phyloP scores from a whole-genome alignment of 1,140 invertebrate genomes.

The Meloidogyne chitwoodi region DNA sequence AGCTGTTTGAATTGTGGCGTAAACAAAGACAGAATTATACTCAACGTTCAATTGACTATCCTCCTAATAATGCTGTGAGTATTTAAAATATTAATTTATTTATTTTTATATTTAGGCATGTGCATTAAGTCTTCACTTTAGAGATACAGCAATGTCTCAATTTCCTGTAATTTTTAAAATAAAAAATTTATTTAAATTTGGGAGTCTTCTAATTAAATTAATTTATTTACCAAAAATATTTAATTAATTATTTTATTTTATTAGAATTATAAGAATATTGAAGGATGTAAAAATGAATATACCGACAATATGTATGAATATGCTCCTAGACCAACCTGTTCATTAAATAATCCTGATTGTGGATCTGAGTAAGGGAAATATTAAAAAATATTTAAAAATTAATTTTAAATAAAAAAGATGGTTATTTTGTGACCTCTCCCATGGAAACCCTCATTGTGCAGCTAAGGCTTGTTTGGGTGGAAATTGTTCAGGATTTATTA shows the following conservation, averaged over 20 bases:
- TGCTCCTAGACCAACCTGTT: constrained; percentile 62
- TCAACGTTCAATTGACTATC: constrained; percentile 44
- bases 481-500: constrained; percentile 30
- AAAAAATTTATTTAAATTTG: background rate
- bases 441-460: constrained; percentile 43
- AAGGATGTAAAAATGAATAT: constrained; percentile 57
- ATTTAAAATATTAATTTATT: background rate
- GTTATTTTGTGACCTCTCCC: constrained; percentile 51
- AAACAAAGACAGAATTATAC: constrained; percentile 19
- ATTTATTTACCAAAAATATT: too few relatives aligned
- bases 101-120: constrained; percentile 21
- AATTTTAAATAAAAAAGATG: too few relatives aligned
- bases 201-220: too few relatives aligned
- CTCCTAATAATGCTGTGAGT: constrained; percentile 28
- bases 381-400: too few relatives aligned
- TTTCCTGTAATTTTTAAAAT: constrained; percentile 16
- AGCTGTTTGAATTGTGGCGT: constrained; percentile 39
- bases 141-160: constrained; percentile 41
- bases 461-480: constrained; percentile 52
- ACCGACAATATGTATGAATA: constrained; percentile 57
- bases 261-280: constrained; percentile 15
- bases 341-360: constrained; percentile 74
- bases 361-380: constrained; percentile 66
- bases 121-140: constrained; percentile 40
- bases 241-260: too few relatives aligned